A percentile compares a stretch with the other conserved stretches of the same genome.
Conservation (phyloP, 2,797 vertebrate species). For the Melanotaenia nigrans region DNA sequence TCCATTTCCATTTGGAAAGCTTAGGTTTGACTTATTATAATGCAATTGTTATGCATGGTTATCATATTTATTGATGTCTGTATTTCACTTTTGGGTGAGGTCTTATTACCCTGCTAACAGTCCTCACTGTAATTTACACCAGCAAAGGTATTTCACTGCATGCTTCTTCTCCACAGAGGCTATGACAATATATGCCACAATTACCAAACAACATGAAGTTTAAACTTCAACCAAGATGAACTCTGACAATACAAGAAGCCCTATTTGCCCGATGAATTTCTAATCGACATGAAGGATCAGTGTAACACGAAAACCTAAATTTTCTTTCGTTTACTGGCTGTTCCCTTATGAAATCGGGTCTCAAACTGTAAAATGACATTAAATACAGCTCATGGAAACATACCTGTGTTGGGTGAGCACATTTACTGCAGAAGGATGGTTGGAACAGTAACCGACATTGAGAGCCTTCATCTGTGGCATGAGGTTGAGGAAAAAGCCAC, state of each 20-base stretch:
- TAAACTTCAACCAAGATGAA: background rate
- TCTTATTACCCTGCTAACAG: background rate
- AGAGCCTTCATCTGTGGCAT: slow-evolving; percentile 95
- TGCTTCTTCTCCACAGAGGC: background rate
- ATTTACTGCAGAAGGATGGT: slow-evolving; percentile 95
- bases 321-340: background rate
- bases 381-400: background rate
- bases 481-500: slow-evolving; percentile 94
- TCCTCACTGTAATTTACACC: slow-evolving; percentile 1
- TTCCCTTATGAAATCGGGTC: background rate
- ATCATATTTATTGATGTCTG: background rate
- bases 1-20: background rate
- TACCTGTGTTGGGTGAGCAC: slow-evolving; percentile 96
- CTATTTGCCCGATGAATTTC: background rate
- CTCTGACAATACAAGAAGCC: background rate
- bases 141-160: background rate
- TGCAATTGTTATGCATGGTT: background rate
- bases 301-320: background rate
- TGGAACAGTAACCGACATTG: slow-evolving; percentile 94
- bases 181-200: background rate
- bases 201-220: background rate
- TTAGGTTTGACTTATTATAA: background rate
- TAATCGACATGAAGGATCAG: too few relatives aligned
- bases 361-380: background rate
- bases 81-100: background rate